phyloP scores from a whole-genome alignment of 2,113 vertebrate genomes.

The Tapirus terrestris region DNA sequence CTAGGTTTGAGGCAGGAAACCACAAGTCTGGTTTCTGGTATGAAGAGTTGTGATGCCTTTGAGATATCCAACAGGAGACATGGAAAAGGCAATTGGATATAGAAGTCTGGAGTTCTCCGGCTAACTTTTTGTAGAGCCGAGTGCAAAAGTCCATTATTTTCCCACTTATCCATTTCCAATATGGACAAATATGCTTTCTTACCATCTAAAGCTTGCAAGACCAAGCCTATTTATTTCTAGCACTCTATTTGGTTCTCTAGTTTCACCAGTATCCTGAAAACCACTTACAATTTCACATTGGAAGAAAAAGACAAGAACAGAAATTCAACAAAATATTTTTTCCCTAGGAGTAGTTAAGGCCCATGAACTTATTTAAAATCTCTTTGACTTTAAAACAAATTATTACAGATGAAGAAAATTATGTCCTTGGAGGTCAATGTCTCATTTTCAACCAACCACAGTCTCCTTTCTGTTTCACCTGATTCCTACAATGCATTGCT shows the following conservation, averaged over 20 bases:
- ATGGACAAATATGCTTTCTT: not conserved
- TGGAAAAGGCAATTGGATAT: not conserved
- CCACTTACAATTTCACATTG: not conserved
- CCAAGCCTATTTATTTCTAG: not conserved
- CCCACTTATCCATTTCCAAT: not conserved
- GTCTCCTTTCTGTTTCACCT: conserved; percentile 10
- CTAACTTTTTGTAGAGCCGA: not conserved
- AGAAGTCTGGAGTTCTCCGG: not conserved
- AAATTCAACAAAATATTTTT: conserved; percentile 43
- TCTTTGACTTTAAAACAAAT: conserved; percentile 50
- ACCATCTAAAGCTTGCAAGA: not conserved
- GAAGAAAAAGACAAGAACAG: not conserved
- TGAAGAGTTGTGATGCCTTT: not conserved
- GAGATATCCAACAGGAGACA: not conserved
- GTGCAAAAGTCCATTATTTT: not conserved
- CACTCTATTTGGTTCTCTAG: not conserved
- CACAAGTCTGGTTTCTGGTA: not conserved
- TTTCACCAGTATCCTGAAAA: conserved; percentile 26
- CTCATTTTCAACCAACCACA: not conserved
- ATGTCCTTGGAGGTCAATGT: not conserved
- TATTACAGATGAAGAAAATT: not conserved
- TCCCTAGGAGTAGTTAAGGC: conserved; percentile 13
- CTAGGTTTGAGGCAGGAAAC: not conserved
- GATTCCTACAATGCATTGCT: not conserved
- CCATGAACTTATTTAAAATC: conserved; percentile 22